phyloP scores from a whole-genome alignment of 1,140 invertebrate genomes.

The Araneus ventricosus region DNA sequence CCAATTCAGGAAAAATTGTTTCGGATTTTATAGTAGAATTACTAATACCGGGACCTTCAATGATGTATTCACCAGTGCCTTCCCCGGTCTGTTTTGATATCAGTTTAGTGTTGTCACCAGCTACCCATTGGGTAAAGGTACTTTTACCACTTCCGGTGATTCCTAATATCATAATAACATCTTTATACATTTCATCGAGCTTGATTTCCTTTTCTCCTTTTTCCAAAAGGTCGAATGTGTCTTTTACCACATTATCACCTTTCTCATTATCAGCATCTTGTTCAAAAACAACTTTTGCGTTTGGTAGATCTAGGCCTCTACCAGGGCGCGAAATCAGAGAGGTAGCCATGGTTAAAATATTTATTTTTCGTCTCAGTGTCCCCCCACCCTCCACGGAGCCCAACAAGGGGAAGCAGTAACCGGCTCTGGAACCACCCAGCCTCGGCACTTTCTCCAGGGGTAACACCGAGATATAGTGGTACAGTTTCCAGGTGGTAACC shows the following conservation, averaged over 20 bases:
- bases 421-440: not conserved
- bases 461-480: not conserved
- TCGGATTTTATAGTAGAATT: not conserved
- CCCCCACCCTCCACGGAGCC: not conserved
- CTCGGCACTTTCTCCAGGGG: not conserved
- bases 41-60: not conserved
- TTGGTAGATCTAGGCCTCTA: not conserved
- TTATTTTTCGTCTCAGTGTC: not conserved
- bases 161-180: not conserved
- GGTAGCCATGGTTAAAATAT: not conserved
- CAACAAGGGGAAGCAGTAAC: not conserved
- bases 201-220: not conserved
- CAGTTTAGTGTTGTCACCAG: not conserved
- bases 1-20: not conserved
- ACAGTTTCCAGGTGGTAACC: not conserved
- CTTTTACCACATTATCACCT: not conserved
- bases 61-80: not conserved
- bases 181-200: not conserved
- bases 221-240: not conserved
- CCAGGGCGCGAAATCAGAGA: not conserved
- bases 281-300: not conserved
- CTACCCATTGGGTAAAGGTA: conserved; percentile 23
- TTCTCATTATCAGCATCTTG: not conserved
- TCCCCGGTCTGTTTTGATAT: not conserved
- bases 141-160: conserved; percentile 1